Evolutionary conservation across 2,888 invertebrate genomes (phyloP), one percentile per base, ranked within the genome.

Genomic region (Perizoma flavofasciatum): DNA sequence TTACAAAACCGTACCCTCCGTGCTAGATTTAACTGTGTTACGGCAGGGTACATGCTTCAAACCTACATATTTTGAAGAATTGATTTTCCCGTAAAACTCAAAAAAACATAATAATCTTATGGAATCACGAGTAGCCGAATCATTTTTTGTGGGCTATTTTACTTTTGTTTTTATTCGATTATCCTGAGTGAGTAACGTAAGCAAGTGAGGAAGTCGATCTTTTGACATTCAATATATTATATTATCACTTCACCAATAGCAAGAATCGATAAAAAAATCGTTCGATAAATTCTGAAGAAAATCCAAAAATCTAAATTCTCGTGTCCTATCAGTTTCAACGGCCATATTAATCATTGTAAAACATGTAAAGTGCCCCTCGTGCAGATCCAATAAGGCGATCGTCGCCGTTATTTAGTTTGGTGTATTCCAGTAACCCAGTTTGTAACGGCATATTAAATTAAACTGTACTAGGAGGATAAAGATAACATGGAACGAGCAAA

Each of bases 401-500:
- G 64, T 63, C 56, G 66, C 50, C 59, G 54, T 61, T 70, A 69
- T 73, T 74, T 67, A 70, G 74, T 71, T 69, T 63, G 61, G 68
- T 68, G 64, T 77, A 75, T 71, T 75, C 73, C 74, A 75, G 72
- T 81, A 82, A 81, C 81, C 81, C 69, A 79, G 77, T 81, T 77
- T 70, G 74, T 81, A 83, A 82, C 77, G 70, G 79, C 77, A 79
- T 85, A 86, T 85, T 85, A 86, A 87, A 87, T 87, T 85, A 85
- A 82, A 85, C 77, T 76, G 78, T 82, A 78, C 79, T 79, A 79
- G 70, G 70, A 73, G 81, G 79, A 84, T 83, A 85, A 82, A 85
- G 81, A 83, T 85, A 86, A 86, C 82, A 80, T 67, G 76, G 71
- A 77, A 75, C 76, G 74, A 78, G 78, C 73, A 81, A 86, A 84